A percentile compares a stretch with the other conserved stretches of the same genome.
phyloP scores from a whole-genome alignment of 1,140 invertebrate species.

The Apocrypta bakeri region DNA sequence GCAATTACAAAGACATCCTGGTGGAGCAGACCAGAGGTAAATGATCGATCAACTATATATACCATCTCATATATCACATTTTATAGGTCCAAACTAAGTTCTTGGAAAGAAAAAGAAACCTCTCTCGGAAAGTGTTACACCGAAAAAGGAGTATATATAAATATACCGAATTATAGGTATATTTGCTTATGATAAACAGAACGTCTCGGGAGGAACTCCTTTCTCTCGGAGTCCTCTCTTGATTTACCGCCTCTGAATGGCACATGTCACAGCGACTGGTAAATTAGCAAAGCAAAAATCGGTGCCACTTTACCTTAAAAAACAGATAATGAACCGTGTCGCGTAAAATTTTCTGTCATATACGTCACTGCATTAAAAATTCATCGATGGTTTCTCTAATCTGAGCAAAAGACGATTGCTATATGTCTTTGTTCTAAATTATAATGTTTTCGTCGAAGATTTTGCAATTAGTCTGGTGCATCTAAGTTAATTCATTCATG shows the following conservation, averaged over 20 bases:
- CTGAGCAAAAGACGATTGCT: background rate
- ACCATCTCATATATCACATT: too few relatives aligned
- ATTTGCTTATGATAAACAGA: conserved; percentile 8
- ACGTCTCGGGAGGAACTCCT: background rate
- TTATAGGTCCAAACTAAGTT: background rate
- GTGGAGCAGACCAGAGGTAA: conserved; percentile 73
- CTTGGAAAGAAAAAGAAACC: conserved; percentile 6
- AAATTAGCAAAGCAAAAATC: background rate
- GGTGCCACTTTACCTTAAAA: background rate
- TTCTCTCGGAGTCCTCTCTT: background rate
- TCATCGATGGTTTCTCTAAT: background rate
- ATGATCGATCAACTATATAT: background rate
- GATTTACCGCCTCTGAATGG: background rate
- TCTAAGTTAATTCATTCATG: too few relatives aligned
- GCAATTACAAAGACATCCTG: conserved; percentile 77
- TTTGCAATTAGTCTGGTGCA: too few relatives aligned
- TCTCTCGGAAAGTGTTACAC: conserved; percentile 24
- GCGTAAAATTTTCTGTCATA: too few relatives aligned
- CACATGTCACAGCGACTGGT: background rate
- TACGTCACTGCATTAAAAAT: background rate
- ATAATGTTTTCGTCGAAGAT: too few relatives aligned
- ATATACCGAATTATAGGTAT: background rate
- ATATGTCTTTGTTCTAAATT: too few relatives aligned
- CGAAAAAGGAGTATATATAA: background rate
- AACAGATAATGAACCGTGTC: background rate